Base-by-base conservation (phyloP, 2,797 vertebrate species). In the Astyanax mexicanus region DNA sequence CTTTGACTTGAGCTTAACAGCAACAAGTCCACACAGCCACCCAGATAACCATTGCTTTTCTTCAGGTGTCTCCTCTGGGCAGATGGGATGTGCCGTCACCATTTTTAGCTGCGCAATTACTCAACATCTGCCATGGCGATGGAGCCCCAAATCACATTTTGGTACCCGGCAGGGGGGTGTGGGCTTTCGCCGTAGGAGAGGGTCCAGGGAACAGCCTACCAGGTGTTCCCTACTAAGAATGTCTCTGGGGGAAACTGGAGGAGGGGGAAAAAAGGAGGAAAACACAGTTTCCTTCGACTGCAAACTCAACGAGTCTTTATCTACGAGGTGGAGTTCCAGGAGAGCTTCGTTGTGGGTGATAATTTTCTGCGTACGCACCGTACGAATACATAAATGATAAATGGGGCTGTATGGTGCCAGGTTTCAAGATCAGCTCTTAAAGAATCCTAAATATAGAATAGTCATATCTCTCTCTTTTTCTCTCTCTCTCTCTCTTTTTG, bases 351-450 rank as follows among this genome's bases (percentile, higher is more conserved):
- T 86, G 85, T 85, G 76, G 84, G 12, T 58, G 65, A 70, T 74
- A 83, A 84, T 87, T 85, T 84, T 86, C 79, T 79, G 80, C 58
- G 78, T 87, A 85, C 85, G 85, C 83, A 82, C 85, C 44, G 38
- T 78, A 81, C 83, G 83, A 87, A 87, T 85, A 81, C 72, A 88
- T 89, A 87, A 86, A 84, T 86, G 84, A 88, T 78, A 88, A 87
- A 89, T 81, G 83, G 86, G 74, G 74, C 67, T 70, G 70, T 83
- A 84, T 73, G 83, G 80, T 81, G 80, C 69, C 73, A 58, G 65
- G 80, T 79, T 81, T 73, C 65, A 80, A 69, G 74, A 80, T 38
- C 54, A 15, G 55, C 73, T 84, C 81, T 87, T 80, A 81, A 62
- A 84, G 74, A 81, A 75, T 75, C 73, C 84, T 86, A 88, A 88